Evolutionary conservation across 2,113 vertebrate species (phyloP).

Genomic region (Salvator merianae): DNA sequence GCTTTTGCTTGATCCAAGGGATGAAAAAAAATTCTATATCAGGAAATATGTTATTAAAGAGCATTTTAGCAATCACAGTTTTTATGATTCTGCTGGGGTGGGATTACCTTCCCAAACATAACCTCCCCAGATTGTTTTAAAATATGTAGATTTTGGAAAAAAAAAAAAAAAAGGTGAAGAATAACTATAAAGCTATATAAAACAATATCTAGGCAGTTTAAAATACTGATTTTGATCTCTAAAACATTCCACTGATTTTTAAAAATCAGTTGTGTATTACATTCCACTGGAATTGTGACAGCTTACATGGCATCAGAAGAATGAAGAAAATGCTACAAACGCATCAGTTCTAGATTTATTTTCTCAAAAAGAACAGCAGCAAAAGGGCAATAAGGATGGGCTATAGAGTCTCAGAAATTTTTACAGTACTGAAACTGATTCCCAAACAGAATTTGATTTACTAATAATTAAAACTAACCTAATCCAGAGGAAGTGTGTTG

Average conservation of each 20-base stretch:
- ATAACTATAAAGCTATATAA: slow-evolving; percentile 45
- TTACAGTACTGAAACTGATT: slow-evolving; percentile 58
- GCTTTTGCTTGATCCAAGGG: background rate
- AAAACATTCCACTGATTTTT: slow-evolving; percentile 45
- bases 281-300: slow-evolving; percentile 44
- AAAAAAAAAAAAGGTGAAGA: slow-evolving; percentile 33
- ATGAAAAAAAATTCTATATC: background rate
- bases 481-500: slow-evolving; percentile 58
- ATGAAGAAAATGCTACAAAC: slow-evolving; percentile 30
- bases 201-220: slow-evolving; percentile 49
- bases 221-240: slow-evolving; percentile 52
- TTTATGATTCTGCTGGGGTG: background rate
- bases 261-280: slow-evolving; percentile 26
- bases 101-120: slow-evolving; percentile 23
- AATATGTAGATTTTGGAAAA: slow-evolving; percentile 14
- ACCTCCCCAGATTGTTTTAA: background rate
- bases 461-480: slow-evolving; percentile 59
- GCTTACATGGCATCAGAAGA: slow-evolving; percentile 51
- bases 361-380: slow-evolving; percentile 43
- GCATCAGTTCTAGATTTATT: slow-evolving; percentile 38
- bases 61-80: slow-evolving; percentile 12
- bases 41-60: slow-evolving; percentile 13
- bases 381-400: slow-evolving; percentile 23
- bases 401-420: slow-evolving; percentile 42
- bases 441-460: slow-evolving; percentile 61